These are phyloP conservation scores for Desoria tigrina DNA, from an alignment of 2,888 invertebrate genomes.

Conservation along the genomic window DNA sequence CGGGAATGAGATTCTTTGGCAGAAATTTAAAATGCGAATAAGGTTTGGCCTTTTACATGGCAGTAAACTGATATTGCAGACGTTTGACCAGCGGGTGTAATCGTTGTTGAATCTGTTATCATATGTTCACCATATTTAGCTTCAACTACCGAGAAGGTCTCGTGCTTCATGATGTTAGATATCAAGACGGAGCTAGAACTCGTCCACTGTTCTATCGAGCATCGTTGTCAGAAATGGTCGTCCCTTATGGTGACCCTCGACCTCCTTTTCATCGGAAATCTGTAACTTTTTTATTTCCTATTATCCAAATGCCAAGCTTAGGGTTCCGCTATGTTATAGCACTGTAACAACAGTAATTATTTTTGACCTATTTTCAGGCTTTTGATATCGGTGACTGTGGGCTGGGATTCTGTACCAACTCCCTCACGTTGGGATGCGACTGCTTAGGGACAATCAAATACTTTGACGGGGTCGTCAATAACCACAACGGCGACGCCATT, in stretches of 20 bases:
- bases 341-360: too few relatives aligned
- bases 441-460: slow-evolving; percentile 44
- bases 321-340: too few relatives aligned
- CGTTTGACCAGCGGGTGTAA: too few relatives aligned
- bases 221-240: slow-evolving; percentile 47
- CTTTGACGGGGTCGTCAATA: slow-evolving; percentile 41
- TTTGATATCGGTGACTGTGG: slow-evolving; percentile 44
- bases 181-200: slow-evolving; percentile 37
- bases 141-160: slow-evolving; percentile 50
- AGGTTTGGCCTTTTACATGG: too few relatives aligned
- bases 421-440: slow-evolving; percentile 40
- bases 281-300: too few relatives aligned
- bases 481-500: slow-evolving; percentile 33
- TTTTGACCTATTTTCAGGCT: too few relatives aligned
- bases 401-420: slow-evolving; percentile 43
- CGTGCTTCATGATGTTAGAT: slow-evolving; percentile 44
- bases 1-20: slow-evolving; percentile 46
- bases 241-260: too few relatives aligned
- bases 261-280: slow-evolving; percentile 50
- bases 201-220: slow-evolving; percentile 42
- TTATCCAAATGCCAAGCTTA: too few relatives aligned
- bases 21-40: slow-evolving; percentile 43
- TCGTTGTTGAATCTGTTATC: too few relatives aligned
- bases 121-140: too few relatives aligned
- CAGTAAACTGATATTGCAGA: too few relatives aligned